Base-by-base conservation (phyloP, 2,113 vertebrate genomes). In the Jacana jacana region DNA sequence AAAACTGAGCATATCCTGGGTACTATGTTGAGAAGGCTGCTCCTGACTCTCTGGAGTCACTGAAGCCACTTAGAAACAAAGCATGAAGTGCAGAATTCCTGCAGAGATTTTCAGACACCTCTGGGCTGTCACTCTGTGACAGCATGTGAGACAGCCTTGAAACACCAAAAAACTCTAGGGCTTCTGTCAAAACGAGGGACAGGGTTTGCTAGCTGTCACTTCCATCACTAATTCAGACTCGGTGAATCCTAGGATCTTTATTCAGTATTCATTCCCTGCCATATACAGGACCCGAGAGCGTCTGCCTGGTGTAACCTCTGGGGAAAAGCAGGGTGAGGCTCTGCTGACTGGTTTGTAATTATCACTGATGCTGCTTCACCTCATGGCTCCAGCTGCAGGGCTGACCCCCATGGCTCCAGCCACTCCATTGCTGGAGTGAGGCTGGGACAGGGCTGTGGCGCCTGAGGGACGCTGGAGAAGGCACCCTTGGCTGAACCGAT, bases 371-470 rank as follows among this genome's bases (percentile, higher is more conserved):
- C 37, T 64, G 42, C 19, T 87, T 37, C 61, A 49, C 46, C 64
- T 5, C 10, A 14, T 4, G 57, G 77, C 69, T 84, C 77, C 37
- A 25, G 72, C 65, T 39, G 39, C 1, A 0, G 27, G 17, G 5
- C 3, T 49, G 46, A 42, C 1, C 44, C 55, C 30, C 0, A 5
- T 4, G 13, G 58, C 79, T 81, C 46, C 8, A 6, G 48, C 9
- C 7, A 3, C 27, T 23, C 65, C 13, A 37, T 24, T 13, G 4
- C 0, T 23, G 51, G 27, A 58, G 13, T 0, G 7, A 19, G 55
- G n/a, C 42, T 51, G 70, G 66, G 27, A 27, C 48, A n/a, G 63
- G 52, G 39, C 17, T 9, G 13, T 19, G 39, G 58, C 0, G 0
- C 15, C 66, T 16, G 4, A 11, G 64, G 71, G 44, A 61, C 60